phyloP scores from a whole-genome alignment of 1,140 invertebrate species.

The Drosophila yakuba region DNA sequence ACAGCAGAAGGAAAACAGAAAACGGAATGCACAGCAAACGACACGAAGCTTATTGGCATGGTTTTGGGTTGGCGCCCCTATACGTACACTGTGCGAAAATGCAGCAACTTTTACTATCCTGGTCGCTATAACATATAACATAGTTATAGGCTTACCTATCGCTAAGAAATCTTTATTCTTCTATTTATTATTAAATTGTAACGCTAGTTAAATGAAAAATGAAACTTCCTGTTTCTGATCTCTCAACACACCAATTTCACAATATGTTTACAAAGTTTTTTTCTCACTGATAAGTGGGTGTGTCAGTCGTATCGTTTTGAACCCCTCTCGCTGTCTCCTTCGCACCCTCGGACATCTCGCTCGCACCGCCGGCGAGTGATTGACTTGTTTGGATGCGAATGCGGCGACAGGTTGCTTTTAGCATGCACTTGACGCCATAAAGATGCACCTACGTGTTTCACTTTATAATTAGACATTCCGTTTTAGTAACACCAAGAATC shows the following conservation, averaged over 20 bases:
- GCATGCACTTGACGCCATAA: constrained; percentile 63
- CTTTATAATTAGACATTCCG: constrained; percentile 58
- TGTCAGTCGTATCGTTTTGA: constrained; percentile 37
- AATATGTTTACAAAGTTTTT: neutral
- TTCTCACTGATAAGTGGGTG: constrained; percentile 51
- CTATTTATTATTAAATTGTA: no score
- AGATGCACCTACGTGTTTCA: constrained; percentile 51
- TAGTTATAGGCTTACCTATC: no score
- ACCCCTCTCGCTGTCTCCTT: constrained; percentile 11
- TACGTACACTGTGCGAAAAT: constrained; percentile 1
- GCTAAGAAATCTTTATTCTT: no score
- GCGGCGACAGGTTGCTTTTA: constrained; percentile 76
- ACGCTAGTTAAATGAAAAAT: no score
- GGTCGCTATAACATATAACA: no score
- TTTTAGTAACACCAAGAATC: constrained; percentile 28
- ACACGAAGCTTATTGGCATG: constrained; percentile 68
- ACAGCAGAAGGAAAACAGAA: constrained; percentile 19
- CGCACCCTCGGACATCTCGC: constrained; percentile 6
- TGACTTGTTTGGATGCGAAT: constrained; percentile 38
- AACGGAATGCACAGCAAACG: constrained; percentile 57
- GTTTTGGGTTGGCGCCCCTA: constrained; percentile 38
- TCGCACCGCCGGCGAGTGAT: constrained; percentile 10
- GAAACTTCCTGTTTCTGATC: no score
- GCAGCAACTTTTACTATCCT: no score
- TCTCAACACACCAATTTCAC: no score